These are phyloP conservation scores for Microcebus griseorufus DNA, from an alignment of 2,113 vertebrate genomes.

Conservation along the genomic window DNA sequence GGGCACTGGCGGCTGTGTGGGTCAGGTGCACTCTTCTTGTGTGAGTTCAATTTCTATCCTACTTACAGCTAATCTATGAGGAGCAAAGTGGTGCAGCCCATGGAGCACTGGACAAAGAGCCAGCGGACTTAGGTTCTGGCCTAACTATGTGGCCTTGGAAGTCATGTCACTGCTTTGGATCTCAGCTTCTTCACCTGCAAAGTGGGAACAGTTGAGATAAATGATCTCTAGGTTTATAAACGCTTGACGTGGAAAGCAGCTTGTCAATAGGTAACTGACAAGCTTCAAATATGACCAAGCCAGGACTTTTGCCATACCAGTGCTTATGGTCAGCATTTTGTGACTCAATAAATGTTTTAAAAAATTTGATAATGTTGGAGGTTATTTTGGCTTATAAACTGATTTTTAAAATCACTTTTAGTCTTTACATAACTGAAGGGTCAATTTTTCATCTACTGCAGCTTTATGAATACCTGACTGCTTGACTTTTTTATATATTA, in stretches of 20 bases:
- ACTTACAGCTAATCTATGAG: background rate
- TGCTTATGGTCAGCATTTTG: background rate
- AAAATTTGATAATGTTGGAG: background rate
- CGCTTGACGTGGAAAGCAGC: background rate
- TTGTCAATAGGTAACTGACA: background rate
- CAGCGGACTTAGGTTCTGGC: background rate
- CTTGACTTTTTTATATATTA: background rate
- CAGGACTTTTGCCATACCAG: background rate
- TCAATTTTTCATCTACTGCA: background rate
- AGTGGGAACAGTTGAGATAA: background rate
- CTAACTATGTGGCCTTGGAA: background rate
- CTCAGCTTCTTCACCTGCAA: background rate
- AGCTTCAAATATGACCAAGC: background rate
- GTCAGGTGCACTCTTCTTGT: background rate
- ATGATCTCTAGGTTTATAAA: background rate
- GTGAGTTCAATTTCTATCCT: background rate
- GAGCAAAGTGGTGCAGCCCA: background rate
- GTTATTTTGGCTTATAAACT: background rate
- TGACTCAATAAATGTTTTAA: background rate
- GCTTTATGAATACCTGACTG: background rate
- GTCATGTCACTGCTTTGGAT: background rate
- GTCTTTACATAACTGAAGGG: background rate
- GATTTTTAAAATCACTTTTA: background rate
- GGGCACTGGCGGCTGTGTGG: background rate
- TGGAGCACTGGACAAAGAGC: too few relatives aligned